Conservation (phyloP, 2,113 vertebrate genomes). For the Petaurus breviceps region DNA sequence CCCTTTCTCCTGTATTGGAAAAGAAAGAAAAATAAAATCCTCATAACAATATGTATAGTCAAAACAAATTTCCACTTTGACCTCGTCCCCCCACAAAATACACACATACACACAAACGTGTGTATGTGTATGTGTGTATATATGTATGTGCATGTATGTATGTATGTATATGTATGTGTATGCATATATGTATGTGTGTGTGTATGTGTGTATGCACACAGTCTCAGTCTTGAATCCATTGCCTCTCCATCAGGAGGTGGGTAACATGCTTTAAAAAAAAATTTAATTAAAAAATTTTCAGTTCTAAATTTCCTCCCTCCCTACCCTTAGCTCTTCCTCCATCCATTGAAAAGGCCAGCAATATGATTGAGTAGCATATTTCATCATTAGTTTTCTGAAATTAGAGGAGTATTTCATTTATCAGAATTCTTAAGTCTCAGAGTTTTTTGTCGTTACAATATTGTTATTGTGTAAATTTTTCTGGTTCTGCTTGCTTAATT, state of each 20-base stretch:
- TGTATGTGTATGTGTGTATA: accelerated
- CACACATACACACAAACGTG: no score
- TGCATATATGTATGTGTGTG: no score
- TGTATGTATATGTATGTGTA: no score
- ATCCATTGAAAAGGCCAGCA: background rate
- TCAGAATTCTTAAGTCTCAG: background rate
- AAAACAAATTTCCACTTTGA: no score
- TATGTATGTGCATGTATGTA: no score
- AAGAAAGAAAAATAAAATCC: background rate
- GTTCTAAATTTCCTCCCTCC: background rate
- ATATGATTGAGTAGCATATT: background rate
- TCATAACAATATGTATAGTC: no score
- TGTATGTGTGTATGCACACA: no score
- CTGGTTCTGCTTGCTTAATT: background rate
- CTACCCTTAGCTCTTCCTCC: background rate
- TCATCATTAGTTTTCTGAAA: background rate
- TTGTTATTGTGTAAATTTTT: background rate
- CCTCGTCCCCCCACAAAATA: no score
- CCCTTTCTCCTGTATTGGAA: background rate
- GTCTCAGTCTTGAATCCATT: no score
- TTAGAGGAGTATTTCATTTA: background rate
- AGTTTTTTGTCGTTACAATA: background rate
- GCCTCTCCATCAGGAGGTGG: no score
- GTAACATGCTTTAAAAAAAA: no score
- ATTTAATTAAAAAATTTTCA: background rate